Conservation (phyloP, 2,888 invertebrate species). For the Leucophora obtusa region DNA sequence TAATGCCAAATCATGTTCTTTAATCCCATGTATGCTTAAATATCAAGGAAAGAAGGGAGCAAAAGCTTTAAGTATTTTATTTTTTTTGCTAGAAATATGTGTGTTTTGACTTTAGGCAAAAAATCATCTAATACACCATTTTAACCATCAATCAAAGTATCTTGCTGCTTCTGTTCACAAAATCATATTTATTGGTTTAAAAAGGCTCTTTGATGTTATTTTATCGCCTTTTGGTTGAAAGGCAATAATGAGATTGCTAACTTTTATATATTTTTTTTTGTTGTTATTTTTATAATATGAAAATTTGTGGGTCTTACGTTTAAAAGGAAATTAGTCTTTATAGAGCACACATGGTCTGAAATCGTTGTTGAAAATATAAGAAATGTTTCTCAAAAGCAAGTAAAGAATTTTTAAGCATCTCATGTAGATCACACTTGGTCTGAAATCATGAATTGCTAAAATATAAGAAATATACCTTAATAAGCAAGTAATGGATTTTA, state of each 20-base stretch:
- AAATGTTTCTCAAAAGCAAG: too few relatives aligned
- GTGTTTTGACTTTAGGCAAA: background rate
- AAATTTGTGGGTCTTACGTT: too few relatives aligned
- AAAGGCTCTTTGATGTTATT: background rate
- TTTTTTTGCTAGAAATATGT: background rate
- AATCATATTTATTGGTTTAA: slow-evolving; percentile 23
- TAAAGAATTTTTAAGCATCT: too few relatives aligned
- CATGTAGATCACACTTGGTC: too few relatives aligned
- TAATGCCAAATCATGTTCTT: too few relatives aligned
- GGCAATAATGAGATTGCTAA: background rate
- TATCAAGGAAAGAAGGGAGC: background rate
- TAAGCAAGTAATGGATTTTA: too few relatives aligned
- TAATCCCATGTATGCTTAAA: background rate
- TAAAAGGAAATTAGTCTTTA: too few relatives aligned
- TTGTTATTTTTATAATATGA: too few relatives aligned
- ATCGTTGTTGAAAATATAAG: too few relatives aligned
- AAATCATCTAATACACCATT: background rate
- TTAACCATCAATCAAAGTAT: slow-evolving; percentile 26
- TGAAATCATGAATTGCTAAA: too few relatives aligned
- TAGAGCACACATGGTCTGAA: too few relatives aligned
- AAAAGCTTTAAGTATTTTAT: background rate
- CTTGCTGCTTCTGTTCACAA: background rate
- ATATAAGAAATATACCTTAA: too few relatives aligned
- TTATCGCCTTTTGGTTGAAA: background rate
- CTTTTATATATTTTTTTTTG: background rate